Base-by-base conservation (phyloP, 2,113 vertebrate genomes). In the Platichthys flesus region DNA sequence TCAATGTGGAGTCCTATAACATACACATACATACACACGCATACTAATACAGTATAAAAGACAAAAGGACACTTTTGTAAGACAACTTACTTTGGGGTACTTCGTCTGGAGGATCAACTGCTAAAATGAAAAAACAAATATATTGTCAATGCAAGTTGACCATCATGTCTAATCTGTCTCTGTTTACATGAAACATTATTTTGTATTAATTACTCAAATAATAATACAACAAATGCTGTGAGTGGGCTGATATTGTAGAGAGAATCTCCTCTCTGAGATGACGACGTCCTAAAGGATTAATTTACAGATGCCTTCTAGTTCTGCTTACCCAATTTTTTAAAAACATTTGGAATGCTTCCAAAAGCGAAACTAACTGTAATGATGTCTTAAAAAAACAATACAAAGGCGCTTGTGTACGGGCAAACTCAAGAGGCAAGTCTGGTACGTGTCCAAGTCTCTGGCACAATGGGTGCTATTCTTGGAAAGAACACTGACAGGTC, bases 391-490 rank as follows among this genome's bases (percentile, higher is more conserved):
- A 78, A 71, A 52, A 85, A 84, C 61, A 81, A 77, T 47, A 93
- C 91, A 93, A 92, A 89, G 88, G 78, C 74, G 42, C 88, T 86
- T 92, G 87, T 94, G 92, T 93, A 63, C 5, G 10, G 82, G 54
- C 3, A 18, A 77, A 81, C 79, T 79, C 85, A 67, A 85, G 81
- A 81, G 85, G 82, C 71, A 60, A 51, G 61, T 45, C 84, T 90
- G 92, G 91, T 81, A 8, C 51, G 4, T 2, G 24, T 89, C 92
- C 91, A 91, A 80, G 67, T 58, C 67, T 81, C 37, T 7, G 49
- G 80, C 70, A 95, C 93, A 93, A 93, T 91, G 89, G 90, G 15
- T 12, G 74, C 93, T 93, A 91, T 94, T 94, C 89, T 93, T 69
- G 83, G 84, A 86, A 51, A 59, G 83, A 82, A 90, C 87, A 91